Base-by-base conservation (phyloP, 2,888 invertebrate genomes). In the Lepidonotus clava region DNA sequence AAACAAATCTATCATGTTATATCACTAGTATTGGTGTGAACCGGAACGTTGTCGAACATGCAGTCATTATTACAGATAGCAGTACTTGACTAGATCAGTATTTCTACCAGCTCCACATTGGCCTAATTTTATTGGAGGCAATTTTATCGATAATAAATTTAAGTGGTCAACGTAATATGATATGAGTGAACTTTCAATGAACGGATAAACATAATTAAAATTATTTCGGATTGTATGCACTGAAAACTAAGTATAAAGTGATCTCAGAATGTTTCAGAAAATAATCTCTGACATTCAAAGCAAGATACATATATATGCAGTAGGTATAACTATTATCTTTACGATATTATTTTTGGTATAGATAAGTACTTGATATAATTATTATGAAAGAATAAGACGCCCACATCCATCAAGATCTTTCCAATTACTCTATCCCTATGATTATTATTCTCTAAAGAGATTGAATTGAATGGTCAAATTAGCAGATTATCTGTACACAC, bases 41-140 rank as follows among this genome's bases (percentile, higher is more conserved):
- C 28, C 61, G 28, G 61, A 61, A 61, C 61, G 5, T 61, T 28
- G 28, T 28, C 28, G 61, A 28, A 28, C 61, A 24, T 61, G 28
- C 24, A 61, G 61, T 61, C 24, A 28, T 61, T 11, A 61, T 61
- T 28, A 61, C 28, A 28, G 24, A 61, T 61, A 61, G 61, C 61
- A 61, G 61, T 61, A 24, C 11, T 61, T 61, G 61, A 61, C 61
- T 61, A 61, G 61, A 61, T 61, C 61, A 61, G 61, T 61, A n/a
- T 61, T 61, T 61, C 24, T 18, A n/a, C 61, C 21, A 24, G 61
- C 1, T 1, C 4, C 11, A 61, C 11, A 61, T 32, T n/a, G 61
- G 24, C 28, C 21, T 11, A 61, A 61, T 28, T 2, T 28, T 4
- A 4, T 2, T 11, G 5, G 4, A 61, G 28, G 8, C 24, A n/a